Base-by-base conservation (phyloP, 1,140 invertebrate genomes). In the Phortica variegata region DNA sequence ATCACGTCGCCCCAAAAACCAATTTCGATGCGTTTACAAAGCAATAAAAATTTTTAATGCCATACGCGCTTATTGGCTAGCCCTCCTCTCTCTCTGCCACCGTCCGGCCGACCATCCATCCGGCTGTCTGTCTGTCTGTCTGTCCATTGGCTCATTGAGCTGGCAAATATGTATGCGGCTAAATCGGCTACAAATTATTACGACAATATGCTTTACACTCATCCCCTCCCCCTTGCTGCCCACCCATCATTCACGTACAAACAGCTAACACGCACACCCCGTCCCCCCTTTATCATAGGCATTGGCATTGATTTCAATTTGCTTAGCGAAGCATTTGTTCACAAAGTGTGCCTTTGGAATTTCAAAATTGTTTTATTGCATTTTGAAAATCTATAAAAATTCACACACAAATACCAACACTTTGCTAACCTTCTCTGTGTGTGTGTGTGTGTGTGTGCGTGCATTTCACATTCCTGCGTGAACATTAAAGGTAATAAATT, bases 321-420 rank as follows among this genome's bases (percentile, higher is more conserved):
- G 36, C 23, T 6, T 26, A 6, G 23, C 23, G 23, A 5, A 26
- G 5, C 10, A 10, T 6, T 5, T 5, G 23, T 26, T 5, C 5
- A 26, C 23, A 26, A 26, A 26, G 23, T 26, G 23, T 26, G 36
- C 36, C 12, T 3, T 55, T 43, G 38, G 39, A 57, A 54, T 46
- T 59, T 57, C 47, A 53, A 46, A 49, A 50, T 60, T 54, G 57
- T 65, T 65, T 65, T 47, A 47, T 50, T 49, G 23, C 23, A 26
- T 46, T 42, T 40, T 21, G 23, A 40, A 39, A 52, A 56, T 45
- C 39, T 42, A 34, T 33, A 39, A 15, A 32, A 12, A 34, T 45
- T 17, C 32, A 34, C 43, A 45, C 43, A 33, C 34, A 40, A 36
- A 57, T 52, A 58, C 52, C 57, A 58, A 58, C 23, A 26, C 23